Evolutionary conservation across 2,888 invertebrate genomes (phyloP).

Genomic region (Lottia gigantea): DNA sequence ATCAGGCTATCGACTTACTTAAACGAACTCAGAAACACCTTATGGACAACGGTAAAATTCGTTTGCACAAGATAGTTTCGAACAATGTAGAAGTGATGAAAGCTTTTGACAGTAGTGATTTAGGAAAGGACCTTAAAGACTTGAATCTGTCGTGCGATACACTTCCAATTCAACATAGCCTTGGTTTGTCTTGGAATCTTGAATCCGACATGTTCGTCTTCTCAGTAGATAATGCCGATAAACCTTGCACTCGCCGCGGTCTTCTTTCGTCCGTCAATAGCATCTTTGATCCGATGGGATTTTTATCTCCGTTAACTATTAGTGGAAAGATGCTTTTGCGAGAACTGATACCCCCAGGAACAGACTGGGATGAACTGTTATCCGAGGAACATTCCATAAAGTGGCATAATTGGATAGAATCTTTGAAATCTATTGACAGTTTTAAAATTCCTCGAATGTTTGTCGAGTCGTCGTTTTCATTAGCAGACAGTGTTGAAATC

Average conservation of each 20-base stretch:
- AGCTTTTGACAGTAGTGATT: slow-evolving; percentile 1
- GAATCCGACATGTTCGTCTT: slow-evolving; percentile 4
- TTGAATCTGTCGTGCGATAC: too few species aligned
- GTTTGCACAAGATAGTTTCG: slow-evolving; percentile 12
- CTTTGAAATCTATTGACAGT: not conserved
- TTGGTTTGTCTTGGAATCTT: not conserved
- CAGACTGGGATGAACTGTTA: slow-evolving; percentile 17
- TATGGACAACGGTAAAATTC: not conserved
- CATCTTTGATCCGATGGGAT: slow-evolving; percentile 16
- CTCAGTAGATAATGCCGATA: slow-evolving; percentile 1
- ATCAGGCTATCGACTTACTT: not conserved
- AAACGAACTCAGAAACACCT: not conserved
- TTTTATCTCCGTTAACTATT: slow-evolving; percentile 7
- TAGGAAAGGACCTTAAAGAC: slow-evolving; percentile 11
- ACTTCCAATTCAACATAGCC: slow-evolving; percentile 12
- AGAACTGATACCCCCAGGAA: not conserved
- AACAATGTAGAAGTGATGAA: slow-evolving; percentile 9
- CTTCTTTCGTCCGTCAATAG: slow-evolving; percentile 12
- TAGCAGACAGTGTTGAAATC: too few species aligned
- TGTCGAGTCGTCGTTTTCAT: too few species aligned
- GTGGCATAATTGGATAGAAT: slow-evolving; percentile 7
- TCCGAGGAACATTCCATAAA: not conserved
- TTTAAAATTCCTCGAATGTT: not conserved
- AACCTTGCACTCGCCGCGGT: not conserved
- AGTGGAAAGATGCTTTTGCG: slow-evolving; percentile 12